Conservation (phyloP, 1,140 invertebrate species). For the Hyles euphorbiae region DNA sequence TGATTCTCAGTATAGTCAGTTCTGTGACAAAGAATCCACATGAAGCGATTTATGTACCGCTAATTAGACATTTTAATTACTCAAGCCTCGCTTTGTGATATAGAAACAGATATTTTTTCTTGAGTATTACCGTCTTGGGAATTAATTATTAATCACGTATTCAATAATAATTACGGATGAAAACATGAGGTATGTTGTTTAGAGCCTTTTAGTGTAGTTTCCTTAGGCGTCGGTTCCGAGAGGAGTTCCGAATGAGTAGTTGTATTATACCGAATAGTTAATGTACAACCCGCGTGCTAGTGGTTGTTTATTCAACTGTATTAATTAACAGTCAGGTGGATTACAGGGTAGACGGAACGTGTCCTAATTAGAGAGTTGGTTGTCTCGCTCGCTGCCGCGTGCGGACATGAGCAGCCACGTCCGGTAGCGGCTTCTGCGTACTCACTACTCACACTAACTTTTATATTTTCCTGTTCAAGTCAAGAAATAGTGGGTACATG, state of each 20-base stretch:
- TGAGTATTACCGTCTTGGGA: background rate
- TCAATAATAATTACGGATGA: too few species aligned
- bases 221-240: background rate
- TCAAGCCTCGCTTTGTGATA: background rate
- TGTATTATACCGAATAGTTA: conserved; percentile 41
- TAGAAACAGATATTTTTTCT: conserved; percentile 5
- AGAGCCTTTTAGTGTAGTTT: background rate
- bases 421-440: conserved; percentile 2
- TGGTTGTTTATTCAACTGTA: conserved; percentile 57
- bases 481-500: too few species aligned
- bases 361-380: conserved; percentile 50
- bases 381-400: conserved; percentile 12
- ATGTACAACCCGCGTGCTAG: conserved; percentile 31
- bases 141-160: background rate
- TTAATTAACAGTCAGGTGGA: conserved; percentile 62
- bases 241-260: conserved; percentile 12
- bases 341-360: conserved; percentile 53
- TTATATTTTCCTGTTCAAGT: background rate
- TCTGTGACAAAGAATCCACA: conserved; percentile 5
- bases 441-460: conserved; percentile 5
- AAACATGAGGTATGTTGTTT: too few species aligned
- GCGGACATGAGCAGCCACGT: conserved; percentile 7
- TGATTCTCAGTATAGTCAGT: conserved; percentile 24
- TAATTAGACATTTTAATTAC: conserved; percentile 9
- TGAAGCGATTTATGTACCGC: conserved; percentile 3